phyloP scores from a whole-genome alignment of 2,113 vertebrate genomes.

The Thamnophis sirtalis region DNA sequence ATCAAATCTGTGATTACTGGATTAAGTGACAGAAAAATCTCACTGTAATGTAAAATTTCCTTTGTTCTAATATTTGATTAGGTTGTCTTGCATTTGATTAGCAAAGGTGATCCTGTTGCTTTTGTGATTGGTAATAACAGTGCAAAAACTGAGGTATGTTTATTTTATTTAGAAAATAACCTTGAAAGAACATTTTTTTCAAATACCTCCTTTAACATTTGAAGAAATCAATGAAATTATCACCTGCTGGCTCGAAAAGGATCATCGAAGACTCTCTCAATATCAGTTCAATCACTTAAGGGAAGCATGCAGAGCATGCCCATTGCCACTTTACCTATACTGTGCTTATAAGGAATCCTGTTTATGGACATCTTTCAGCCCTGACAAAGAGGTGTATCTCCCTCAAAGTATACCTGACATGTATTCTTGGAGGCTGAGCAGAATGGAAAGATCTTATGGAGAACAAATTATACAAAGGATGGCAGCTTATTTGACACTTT shows the following conservation, averaged over 20 bases:
- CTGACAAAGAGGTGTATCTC: conserved; percentile 40
- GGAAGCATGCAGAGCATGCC: conserved; percentile 59
- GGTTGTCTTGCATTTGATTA: background rate
- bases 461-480: conserved; percentile 59
- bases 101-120: background rate
- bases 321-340: conserved; percentile 62
- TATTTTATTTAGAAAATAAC: conserved; percentile 47
- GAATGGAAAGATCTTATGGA: conserved; percentile 64
- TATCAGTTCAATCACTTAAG: conserved; percentile 56
- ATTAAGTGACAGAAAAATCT: background rate
- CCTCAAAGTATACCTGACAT: conserved; percentile 52
- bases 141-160: background rate
- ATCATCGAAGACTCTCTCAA: conserved; percentile 48
- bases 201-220: conserved; percentile 54
- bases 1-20: background rate
- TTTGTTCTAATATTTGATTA: background rate
- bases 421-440: conserved; percentile 50
- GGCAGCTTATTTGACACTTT: conserved; percentile 58
- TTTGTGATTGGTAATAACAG: background rate
- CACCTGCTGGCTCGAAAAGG: conserved; percentile 40
- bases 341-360: conserved; percentile 59
- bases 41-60: background rate
- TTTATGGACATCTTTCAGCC: conserved; percentile 62
- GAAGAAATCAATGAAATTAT: conserved; percentile 55
- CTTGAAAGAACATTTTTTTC: conserved; percentile 39